phyloP scores from a whole-genome alignment of 2,888 invertebrate species.

The Branchellion lobata region DNA sequence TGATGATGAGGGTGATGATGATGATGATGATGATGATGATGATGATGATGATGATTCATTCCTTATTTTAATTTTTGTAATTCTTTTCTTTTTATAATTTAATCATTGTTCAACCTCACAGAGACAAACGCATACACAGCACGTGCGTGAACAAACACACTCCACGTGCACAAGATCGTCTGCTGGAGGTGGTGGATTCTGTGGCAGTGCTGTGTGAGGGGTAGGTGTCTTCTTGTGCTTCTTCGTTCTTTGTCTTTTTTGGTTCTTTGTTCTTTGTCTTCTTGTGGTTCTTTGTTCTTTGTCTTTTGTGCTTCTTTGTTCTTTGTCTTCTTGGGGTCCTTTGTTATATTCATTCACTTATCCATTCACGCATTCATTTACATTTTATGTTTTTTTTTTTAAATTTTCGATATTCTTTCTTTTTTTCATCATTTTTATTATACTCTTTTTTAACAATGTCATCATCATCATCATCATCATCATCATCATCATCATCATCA shows the following conservation, averaged over 20 bases:
- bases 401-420: too few species aligned
- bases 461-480: conserved; percentile 1
- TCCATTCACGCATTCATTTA: neutral
- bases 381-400: too few species aligned
- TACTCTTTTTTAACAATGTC: neutral
- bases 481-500: conserved; percentile 19
- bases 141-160: too few species aligned
- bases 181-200: too few species aligned
- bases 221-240: neutral
- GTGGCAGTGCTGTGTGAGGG: neutral
- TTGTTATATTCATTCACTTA: neutral
- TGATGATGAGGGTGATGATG: neutral
- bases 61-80: neutral
- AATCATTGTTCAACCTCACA: too few species aligned
- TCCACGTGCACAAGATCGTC: too few species aligned
- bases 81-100: neutral
- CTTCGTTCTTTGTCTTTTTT: neutral
- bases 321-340: neutral
- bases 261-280: neutral
- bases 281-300: neutral
- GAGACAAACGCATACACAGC: neutral
- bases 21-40: conserved; percentile 2
- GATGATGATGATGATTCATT: conserved; percentile 8
- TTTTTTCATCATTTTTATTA: neutral
- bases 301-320: neutral